phyloP scores from a whole-genome alignment of 2,113 vertebrate species.

The Myanophis thanlyinensis region DNA sequence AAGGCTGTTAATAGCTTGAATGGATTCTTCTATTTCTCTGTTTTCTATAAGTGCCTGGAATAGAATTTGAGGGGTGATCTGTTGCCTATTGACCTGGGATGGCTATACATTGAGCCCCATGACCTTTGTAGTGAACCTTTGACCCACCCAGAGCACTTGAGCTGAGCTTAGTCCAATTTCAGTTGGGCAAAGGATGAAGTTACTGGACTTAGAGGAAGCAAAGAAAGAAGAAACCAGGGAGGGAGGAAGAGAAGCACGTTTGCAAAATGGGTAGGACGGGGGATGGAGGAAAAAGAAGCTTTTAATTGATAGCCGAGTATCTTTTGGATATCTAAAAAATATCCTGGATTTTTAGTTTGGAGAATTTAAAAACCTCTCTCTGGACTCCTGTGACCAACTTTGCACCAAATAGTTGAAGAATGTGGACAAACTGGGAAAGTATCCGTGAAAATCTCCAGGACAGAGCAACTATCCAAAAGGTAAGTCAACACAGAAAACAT shows the following conservation, averaged over 20 bases:
- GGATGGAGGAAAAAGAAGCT: neutral
- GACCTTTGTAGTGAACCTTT: constrained; percentile 58
- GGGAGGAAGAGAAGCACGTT: neutral
- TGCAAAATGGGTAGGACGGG: neutral
- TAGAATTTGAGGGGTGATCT: constrained; percentile 57
- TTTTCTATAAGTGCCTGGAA: constrained; percentile 56
- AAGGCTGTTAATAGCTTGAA: constrained; percentile 63
- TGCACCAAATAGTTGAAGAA: neutral
- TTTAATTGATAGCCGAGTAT: constrained; percentile 40
- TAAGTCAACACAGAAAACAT: neutral
- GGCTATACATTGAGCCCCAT: constrained; percentile 54
- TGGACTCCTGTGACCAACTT: neutral
- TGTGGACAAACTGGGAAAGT: neutral
- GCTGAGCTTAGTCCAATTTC: constrained; percentile 34
- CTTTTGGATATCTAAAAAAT: constrained; percentile 40
- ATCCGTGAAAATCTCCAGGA: neutral
- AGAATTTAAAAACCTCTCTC: neutral
- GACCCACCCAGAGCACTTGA: constrained; percentile 48
- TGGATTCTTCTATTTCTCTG: constrained; percentile 59
- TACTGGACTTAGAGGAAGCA: constrained; percentile 25
- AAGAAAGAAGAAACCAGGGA: neutral
- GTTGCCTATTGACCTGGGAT: constrained; percentile 61
- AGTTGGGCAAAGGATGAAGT: constrained; percentile 41
- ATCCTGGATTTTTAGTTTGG: neutral
- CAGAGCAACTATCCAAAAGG: neutral